phyloP scores from a whole-genome alignment of 2,113 vertebrate species.

The Falco punctatus region DNA sequence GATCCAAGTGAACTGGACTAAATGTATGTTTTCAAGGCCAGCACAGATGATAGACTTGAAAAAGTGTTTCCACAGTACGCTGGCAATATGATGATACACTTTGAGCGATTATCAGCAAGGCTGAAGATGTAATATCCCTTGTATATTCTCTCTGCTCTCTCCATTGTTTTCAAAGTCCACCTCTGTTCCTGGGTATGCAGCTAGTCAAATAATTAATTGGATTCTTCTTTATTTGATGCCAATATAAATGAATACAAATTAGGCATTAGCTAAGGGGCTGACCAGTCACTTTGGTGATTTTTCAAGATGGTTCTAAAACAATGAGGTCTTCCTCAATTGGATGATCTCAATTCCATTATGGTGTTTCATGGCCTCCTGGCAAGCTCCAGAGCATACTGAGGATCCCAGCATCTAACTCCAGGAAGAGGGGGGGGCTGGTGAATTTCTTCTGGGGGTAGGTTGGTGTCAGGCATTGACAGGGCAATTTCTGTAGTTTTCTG shows the following conservation, averaged over 20 bases:
- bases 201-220: not conserved
- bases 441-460: not conserved
- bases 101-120: not conserved
- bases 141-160: not conserved
- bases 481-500: not conserved
- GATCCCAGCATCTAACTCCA: not conserved
- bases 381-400: not conserved
- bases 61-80: not conserved
- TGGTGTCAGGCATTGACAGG: not conserved
- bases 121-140: not conserved
- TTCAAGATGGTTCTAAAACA: not conserved
- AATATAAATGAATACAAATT: not conserved
- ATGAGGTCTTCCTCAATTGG: not conserved
- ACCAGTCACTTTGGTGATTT: not conserved
- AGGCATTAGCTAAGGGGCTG: not conserved
- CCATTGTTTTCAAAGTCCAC: not conserved
- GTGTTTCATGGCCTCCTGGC: not conserved
- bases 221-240: not conserved
- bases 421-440: not conserved
- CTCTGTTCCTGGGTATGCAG: not conserved
- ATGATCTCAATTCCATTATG: not conserved
- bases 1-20: not conserved
- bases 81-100: not conserved
- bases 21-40: not conserved
- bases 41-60: not conserved